Evolutionary conservation across 2,888 invertebrate genomes (phyloP).

Genomic region (Calameuta filiformis): DNA sequence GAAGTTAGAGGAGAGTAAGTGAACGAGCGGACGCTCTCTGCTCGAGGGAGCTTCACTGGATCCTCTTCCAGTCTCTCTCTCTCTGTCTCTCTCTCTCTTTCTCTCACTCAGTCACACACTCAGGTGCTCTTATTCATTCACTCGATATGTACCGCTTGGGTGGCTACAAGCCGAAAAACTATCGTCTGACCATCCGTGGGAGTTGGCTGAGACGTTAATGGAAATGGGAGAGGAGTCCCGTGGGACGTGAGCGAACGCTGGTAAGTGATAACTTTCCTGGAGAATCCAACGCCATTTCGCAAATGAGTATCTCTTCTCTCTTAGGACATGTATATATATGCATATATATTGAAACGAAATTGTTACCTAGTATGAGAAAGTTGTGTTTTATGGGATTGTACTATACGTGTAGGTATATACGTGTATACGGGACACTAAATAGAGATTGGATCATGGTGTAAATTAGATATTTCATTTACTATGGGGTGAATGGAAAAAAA

Average conservation of each 20-base stretch:
- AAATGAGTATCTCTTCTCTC: too few relatives aligned
- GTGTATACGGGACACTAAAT: neutral
- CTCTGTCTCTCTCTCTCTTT: neutral
- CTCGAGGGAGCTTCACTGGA: constrained; percentile 15
- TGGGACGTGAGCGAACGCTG: neutral
- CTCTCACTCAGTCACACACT: neutral
- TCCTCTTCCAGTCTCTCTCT: constrained; percentile 14
- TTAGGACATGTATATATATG: too few relatives aligned
- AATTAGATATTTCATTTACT: neutral
- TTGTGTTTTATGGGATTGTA: neutral
- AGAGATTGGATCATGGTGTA: neutral
- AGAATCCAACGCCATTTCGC: too few relatives aligned
- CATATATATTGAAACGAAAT: neutral
- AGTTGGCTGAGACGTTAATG: too few relatives aligned
- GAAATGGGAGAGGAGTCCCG: too few relatives aligned
- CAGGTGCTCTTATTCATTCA: too few relatives aligned
- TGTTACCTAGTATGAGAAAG: neutral
- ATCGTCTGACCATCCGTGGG: too few relatives aligned
- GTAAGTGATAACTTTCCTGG: neutral
- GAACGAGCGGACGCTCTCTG: constrained; percentile 23
- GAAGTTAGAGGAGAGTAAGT: constrained; percentile 46
- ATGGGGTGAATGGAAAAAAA: neutral
- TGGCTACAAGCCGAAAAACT: too few relatives aligned
- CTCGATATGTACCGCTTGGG: too few relatives aligned
- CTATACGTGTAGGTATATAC: neutral